These are phyloP conservation scores for Falco cherrug DNA, from an alignment of 2,797 vertebrate genomes.

Conservation along the genomic window DNA sequence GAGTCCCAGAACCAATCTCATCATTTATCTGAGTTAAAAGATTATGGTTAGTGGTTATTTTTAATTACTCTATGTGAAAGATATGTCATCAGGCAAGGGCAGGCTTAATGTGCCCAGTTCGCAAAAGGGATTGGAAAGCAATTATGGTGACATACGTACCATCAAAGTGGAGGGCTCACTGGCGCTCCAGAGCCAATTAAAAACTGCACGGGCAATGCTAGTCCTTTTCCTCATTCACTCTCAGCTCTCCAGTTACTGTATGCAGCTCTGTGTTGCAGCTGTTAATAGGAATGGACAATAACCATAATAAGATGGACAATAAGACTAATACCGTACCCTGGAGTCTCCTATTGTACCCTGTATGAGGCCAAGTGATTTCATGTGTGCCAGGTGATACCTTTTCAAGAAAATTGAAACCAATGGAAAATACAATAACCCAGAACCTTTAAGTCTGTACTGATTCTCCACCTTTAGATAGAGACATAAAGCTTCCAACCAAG, in stretches of 20 bases:
- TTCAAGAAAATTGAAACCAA: neutral
- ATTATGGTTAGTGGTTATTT: neutral
- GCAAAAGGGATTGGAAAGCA: neutral
- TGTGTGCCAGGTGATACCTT: neutral
- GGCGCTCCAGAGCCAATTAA: neutral
- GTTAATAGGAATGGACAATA: neutral
- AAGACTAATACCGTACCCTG: neutral
- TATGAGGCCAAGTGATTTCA: neutral
- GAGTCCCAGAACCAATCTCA: neutral
- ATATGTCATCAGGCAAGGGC: neutral
- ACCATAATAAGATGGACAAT: neutral
- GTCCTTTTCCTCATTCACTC: neutral
- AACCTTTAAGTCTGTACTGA: neutral
- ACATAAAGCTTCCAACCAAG: neutral
- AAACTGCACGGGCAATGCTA: neutral
- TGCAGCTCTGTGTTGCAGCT: neutral
- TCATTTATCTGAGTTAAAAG: neutral
- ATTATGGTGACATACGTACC: neutral
- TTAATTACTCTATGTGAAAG: neutral
- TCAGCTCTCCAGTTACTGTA: neutral
- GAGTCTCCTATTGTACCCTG: neutral
- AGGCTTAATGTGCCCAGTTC: neutral
- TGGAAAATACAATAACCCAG: neutral
- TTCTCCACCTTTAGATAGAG: neutral
- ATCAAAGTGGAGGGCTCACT: neutral